Evolutionary conservation across 2,113 vertebrate genomes (phyloP).

Genomic region (Ctenomys sociabilis): DNA sequence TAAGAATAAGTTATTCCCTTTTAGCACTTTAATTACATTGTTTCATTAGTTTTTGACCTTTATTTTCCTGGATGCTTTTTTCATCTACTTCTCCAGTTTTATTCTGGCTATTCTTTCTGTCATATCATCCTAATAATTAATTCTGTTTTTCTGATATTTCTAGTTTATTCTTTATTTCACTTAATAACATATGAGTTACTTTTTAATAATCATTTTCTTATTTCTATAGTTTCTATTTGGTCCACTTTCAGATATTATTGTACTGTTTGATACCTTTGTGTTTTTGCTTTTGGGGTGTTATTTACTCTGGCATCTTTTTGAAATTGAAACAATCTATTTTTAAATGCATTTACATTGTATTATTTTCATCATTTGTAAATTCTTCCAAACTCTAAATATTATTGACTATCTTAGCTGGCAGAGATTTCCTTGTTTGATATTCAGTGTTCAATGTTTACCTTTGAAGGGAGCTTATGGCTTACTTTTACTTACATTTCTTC

Average conservation of each 20-base stretch:
- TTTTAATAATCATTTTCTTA: neutral
- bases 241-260: neutral
- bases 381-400: neutral
- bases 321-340: constrained; percentile 40
- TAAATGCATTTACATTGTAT: constrained; percentile 15
- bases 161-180: constrained; percentile 30
- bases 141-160: neutral
- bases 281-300: neutral
- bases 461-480: neutral
- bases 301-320: neutral
- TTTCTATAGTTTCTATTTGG: constrained; percentile 7
- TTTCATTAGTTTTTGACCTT: neutral
- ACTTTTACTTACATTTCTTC: neutral
- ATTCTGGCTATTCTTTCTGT: neutral
- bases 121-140: neutral
- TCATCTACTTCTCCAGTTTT: neutral
- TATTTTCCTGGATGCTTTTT: neutral
- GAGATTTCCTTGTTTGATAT: neutral
- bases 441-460: neutral
- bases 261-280: neutral
- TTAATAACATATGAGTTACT: neutral
- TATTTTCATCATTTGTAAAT: constrained; percentile 26
- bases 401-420: neutral
- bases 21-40: neutral
- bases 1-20: neutral